Conservation (phyloP, 2,113 vertebrate species). For the Pangasianodon hypophthalmus region DNA sequence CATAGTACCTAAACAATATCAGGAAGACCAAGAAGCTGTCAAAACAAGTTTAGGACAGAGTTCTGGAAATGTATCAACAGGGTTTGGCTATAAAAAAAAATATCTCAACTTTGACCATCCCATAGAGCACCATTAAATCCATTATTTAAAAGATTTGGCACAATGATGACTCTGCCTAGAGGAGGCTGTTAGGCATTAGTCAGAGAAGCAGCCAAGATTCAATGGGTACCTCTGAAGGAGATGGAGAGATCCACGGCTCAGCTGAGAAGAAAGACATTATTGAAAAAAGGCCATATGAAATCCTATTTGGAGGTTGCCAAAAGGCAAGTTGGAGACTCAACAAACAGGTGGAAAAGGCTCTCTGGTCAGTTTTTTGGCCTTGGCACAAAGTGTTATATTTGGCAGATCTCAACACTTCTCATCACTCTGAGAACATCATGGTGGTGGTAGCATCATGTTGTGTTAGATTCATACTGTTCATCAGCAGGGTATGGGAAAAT, state of each 20-base stretch:
- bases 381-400: background rate
- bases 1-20: background rate
- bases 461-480: background rate
- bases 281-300: background rate
- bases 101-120: background rate
- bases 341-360: background rate
- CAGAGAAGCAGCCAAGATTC: background rate
- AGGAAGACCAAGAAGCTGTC: background rate
- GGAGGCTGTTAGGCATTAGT: background rate
- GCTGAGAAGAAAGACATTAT: background rate
- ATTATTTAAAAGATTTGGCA: background rate
- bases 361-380: background rate
- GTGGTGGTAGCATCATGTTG: background rate
- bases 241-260: background rate
- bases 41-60: background rate
- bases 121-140: background rate
- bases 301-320: background rate
- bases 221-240: background rate
- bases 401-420: background rate
- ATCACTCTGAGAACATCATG: background rate
- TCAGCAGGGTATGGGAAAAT: too few relatives aligned
- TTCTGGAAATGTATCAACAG: background rate
- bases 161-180: background rate
- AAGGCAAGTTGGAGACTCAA: background rate
- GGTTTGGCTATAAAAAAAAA: background rate